These are phyloP conservation scores for Nixonia krombeini DNA, from an alignment of 1,140 invertebrate species.

Conservation along the genomic window DNA sequence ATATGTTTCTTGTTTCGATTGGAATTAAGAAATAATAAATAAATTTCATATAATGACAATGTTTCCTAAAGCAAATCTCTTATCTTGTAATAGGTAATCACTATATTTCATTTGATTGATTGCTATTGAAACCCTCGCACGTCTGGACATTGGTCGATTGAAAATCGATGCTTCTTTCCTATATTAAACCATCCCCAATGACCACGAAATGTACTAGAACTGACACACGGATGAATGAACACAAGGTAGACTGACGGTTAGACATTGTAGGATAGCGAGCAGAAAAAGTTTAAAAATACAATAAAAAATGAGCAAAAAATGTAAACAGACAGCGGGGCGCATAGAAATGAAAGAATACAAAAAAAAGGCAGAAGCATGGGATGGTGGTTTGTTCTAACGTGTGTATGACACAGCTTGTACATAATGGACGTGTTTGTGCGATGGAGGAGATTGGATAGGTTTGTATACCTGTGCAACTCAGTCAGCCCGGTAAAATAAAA, in stretches of 20 bases:
- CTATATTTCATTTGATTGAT: constrained; percentile 5
- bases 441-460: not conserved
- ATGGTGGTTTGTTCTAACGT: constrained; percentile 42
- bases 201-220: constrained; percentile 40
- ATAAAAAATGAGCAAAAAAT: constrained; percentile 45
- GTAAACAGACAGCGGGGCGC: constrained; percentile 42
- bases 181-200: constrained; percentile 33
- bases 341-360: constrained; percentile 46
- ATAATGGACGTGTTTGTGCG: too few species aligned
- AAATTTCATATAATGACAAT: not conserved
- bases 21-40: too few species aligned
- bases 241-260: constrained; percentile 39
- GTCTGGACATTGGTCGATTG: constrained; percentile 19
- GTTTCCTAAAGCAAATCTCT: too few species aligned
- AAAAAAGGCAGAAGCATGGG: constrained; percentile 42
- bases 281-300: constrained; percentile 25
- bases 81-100: not conserved
- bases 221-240: constrained; percentile 41
- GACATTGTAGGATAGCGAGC: constrained; percentile 4
- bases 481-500: constrained; percentile 32
- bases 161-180: constrained; percentile 32
- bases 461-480: constrained; percentile 39
- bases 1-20: too few species aligned
- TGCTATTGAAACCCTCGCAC: not conserved
- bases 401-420: too few species aligned